phyloP scores from a whole-genome alignment of 2,797 vertebrate genomes.

The Sebastes steindachneri region DNA sequence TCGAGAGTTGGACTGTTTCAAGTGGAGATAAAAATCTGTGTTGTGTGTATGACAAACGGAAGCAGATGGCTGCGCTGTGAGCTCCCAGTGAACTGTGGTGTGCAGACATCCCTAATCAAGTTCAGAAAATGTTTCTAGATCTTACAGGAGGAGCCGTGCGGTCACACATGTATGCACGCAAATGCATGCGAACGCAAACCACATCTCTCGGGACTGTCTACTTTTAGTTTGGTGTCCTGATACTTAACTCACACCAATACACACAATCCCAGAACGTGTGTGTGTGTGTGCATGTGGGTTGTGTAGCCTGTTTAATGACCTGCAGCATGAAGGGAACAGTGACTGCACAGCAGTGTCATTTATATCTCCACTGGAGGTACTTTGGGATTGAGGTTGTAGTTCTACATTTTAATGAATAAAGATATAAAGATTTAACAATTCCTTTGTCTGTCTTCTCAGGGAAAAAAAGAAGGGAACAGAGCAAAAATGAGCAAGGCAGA shows the following conservation, averaged over 20 bases:
- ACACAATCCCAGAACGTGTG: not conserved
- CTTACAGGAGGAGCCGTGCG: constrained; percentile 24
- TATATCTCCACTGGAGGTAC: not conserved
- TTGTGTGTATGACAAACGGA: constrained; percentile 37
- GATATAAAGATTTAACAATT: not conserved
- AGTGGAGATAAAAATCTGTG: constrained; percentile 30
- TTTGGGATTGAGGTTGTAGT: not conserved
- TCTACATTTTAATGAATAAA: not conserved
- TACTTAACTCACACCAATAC: not conserved
- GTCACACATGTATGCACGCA: constrained; percentile 30
- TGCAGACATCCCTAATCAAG: constrained; percentile 39
- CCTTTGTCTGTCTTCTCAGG: not conserved
- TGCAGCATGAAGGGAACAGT: not conserved
- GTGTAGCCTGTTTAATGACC: not conserved
- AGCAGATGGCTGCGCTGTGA: constrained; percentile 31
- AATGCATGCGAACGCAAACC: constrained; percentile 15
- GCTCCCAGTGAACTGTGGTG: constrained; percentile 24
- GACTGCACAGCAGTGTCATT: not conserved
- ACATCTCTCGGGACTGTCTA: not conserved
- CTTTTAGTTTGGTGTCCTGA: constrained; percentile 15
- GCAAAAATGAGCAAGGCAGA: not conserved
- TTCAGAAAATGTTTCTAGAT: constrained; percentile 24
- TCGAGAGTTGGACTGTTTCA: constrained; percentile 7
- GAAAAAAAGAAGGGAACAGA: too few species aligned
- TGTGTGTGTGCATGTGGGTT: not conserved